Evolutionary conservation across 2,113 vertebrate species (phyloP), one percentile per base, ranked within the genome.

Genomic region (Spea bombifrons): DNA sequence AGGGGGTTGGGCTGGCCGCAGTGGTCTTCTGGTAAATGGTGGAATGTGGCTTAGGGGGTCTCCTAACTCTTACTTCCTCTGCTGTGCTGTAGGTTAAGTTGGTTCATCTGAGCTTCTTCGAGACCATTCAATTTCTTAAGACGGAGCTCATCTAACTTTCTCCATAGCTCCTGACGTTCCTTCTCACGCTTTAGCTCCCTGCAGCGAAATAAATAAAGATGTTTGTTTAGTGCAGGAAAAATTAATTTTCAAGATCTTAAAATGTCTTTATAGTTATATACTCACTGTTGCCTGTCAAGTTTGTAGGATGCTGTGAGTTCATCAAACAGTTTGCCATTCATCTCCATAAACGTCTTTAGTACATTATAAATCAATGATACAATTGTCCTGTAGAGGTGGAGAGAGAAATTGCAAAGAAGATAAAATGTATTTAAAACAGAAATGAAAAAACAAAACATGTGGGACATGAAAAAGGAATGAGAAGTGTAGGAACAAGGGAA

Each of bases 311-410:
- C 93, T 46, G 95, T 96, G 83, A 97, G 94, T 82, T 96, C 95
- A 83, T 96, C 95, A 66, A 96, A 97, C 48, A 97, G 92, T 79
- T 94, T 94, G 81, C 94, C 94, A 67, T 97, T 96, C 95, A 96
- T 97, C 90, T 97, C 95, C 95, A 96, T 97, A 87, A 97, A 96
- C 67, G 95, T 96, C 88, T 97, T 96, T 79, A 97, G 92, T 83
- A 97, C 95, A 2, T 96, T 96, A 90, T 96, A 97, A 90, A 97
- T 95, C 82, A 97, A 93, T 78, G 95, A 96, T 59, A 97, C 95
- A 4, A 97, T 97, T 71, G 95, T 96, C 87, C 95, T 97, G 85
- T 4, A 77, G 8, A 61, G 45, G 17, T 1, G 44, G 65, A 66
- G 43, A 6, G 10, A 52, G 10, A 13, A 65, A 12, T 59, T 9